phyloP scores from a whole-genome alignment of 2,113 vertebrate genomes.

The Sinocyclocheilus grahami region DNA sequence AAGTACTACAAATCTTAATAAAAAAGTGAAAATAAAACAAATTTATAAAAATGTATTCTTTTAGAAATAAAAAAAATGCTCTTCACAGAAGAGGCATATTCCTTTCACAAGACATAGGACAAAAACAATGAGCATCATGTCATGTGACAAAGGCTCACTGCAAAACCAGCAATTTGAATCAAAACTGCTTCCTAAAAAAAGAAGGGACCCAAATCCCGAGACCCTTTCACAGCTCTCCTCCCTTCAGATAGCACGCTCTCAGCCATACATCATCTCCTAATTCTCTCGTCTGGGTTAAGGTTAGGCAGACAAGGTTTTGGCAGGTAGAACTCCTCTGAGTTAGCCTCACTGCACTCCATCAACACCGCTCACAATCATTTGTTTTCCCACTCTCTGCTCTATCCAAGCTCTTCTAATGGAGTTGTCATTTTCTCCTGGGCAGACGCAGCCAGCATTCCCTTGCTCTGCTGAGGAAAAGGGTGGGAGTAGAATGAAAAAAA shows the following conservation, averaged over 20 bases:
- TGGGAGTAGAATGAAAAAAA: slow-evolving; percentile 54
- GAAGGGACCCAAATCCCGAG: not conserved
- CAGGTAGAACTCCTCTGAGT: not conserved
- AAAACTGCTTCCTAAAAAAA: not conserved
- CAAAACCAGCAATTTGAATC: not conserved
- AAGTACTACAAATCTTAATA: too few species aligned
- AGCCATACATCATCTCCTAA: slow-evolving; percentile 32
- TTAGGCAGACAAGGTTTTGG: slow-evolving; percentile 15
- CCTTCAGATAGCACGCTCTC: not conserved
- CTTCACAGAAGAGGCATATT: too few species aligned
- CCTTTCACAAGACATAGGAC: not conserved
- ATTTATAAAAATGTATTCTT: not conserved
- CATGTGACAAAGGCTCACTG: not conserved
- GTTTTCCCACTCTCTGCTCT: slow-evolving; percentile 42
- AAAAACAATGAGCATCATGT: not conserved
- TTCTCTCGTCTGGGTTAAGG: slow-evolving; percentile 16
- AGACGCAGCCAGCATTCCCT: slow-evolving; percentile 55
- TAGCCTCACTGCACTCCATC: slow-evolving; percentile 9
- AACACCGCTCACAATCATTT: slow-evolving; percentile 20
- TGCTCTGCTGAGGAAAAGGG: slow-evolving; percentile 67
- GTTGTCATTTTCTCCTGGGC: slow-evolving; percentile 53
- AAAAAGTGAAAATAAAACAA: not conserved
- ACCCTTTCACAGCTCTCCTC: not conserved
- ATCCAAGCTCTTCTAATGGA: slow-evolving; percentile 54
- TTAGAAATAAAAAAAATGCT: too few species aligned